These are phyloP conservation scores for Cancer borealis DNA, from an alignment of 2,888 invertebrate genomes.

Conservation along the genomic window DNA sequence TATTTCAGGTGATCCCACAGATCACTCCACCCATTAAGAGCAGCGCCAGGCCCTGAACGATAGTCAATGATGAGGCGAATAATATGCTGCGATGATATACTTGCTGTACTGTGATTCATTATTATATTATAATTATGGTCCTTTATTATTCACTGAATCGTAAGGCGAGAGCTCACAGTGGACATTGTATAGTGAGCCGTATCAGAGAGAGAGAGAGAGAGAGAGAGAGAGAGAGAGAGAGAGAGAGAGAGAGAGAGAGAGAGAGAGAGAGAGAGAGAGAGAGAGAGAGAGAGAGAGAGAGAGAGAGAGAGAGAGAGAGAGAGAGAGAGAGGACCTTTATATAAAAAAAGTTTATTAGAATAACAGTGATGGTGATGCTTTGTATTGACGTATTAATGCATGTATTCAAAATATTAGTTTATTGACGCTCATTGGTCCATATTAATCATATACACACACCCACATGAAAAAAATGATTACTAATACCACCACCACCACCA, in stretches of 20 bases:
- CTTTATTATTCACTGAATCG: not conserved
- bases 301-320: conserved; percentile 29
- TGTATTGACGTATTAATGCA: not conserved
- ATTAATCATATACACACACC: not conserved
- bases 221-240: conserved; percentile 32
- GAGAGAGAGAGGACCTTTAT: too few species aligned
- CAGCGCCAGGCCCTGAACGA: not conserved
- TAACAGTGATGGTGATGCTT: not conserved
- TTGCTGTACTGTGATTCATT: not conserved
- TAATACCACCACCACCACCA: not conserved
- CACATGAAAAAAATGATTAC: not conserved
- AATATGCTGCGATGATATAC: not conserved
- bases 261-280: not conserved
- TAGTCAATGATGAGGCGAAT: not conserved
- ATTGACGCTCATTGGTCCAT: not conserved
- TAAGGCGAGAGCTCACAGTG: not conserved
- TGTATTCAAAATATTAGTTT: not conserved
- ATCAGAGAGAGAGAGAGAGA: not conserved
- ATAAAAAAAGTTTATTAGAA: too few species aligned
- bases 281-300: conserved; percentile 33
- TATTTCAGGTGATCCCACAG: not conserved
- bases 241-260: not conserved
- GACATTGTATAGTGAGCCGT: not conserved
- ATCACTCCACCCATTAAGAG: not conserved
- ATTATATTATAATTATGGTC: not conserved